Evolutionary conservation across 1,140 invertebrate genomes (phyloP), one percentile per base, ranked within the genome.

Genomic region (Drosophila teissieri): DNA sequence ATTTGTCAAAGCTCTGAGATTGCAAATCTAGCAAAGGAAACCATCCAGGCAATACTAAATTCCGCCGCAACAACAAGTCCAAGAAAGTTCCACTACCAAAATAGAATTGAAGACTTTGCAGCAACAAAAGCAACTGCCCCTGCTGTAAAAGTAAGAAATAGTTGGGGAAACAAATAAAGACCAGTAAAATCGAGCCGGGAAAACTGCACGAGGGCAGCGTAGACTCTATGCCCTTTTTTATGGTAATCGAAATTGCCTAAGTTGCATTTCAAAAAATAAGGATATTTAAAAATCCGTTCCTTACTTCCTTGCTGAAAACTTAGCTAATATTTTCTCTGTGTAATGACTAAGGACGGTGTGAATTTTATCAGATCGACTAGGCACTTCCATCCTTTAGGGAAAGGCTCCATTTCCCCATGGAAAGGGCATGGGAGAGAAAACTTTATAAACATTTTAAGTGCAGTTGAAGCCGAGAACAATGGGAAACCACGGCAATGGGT

Each of bases 391-490:
- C 19, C 24, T 34, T 34, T 51, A 4, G 6, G 6, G 2, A 22
- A 17, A 17, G 17, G 24, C 10, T 42, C 7, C 4, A 11, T 15
- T 64, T 5, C 10, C 34, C 10, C 6, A 5, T 17, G 4, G 4
- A 27, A 17, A 70, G 52, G 8, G 65, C 34, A 70, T 56, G 1
- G 42, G 15, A 17, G 19, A 15, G 44, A 51, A 73, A 65, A 86
- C 57, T 88, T 88, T 83, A 63, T 76, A 86, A 86, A 76, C 83
- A 88, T 86, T 88, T 88, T 79, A 88, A 86, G 83, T 88, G 83
- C 79, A 86, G 75, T 65, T 64, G 62, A 37, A 24, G 77, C 55
- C 45, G 44, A 46, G 61, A 70, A 69, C 74, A 67, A 63, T 46
- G 42, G 54, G 62, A 60, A 78, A 45, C 53, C 67, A 77, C 64